Evolutionary conservation across 1,140 invertebrate genomes (phyloP).

Genomic region (Atopsyche davidsoni): DNA sequence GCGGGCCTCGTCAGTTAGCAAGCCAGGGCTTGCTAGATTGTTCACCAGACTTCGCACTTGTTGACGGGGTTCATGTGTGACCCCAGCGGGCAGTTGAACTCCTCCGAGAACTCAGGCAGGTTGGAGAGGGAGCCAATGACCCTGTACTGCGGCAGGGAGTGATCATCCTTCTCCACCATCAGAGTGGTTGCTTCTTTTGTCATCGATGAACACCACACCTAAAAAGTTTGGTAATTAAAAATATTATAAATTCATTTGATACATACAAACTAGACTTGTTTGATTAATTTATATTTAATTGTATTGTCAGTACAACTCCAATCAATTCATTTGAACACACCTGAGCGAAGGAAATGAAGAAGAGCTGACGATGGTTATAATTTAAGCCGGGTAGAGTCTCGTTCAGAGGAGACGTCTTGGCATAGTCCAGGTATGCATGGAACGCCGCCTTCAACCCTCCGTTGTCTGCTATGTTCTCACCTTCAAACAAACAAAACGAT

Average conservation of each 20-base stretch:
- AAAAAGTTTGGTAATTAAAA: constrained; percentile 27
- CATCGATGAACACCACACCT: constrained; percentile 83
- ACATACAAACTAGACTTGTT: neutral
- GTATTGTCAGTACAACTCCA: neutral
- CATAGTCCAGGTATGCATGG: constrained; percentile 72
- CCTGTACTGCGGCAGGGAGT: constrained; percentile 70
- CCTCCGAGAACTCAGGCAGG: constrained; percentile 77
- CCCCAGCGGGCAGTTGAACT: constrained; percentile 75
- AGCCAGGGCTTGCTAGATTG: neutral
- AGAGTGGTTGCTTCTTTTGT: constrained; percentile 71
- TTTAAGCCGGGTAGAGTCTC: constrained; percentile 71
- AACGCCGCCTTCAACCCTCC: constrained; percentile 87
- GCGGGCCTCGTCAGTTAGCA: no score
- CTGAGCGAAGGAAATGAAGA: constrained; percentile 90
- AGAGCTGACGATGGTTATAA: constrained; percentile 80
- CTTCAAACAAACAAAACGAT: constrained; percentile 39
- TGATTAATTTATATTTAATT: neutral
- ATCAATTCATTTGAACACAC: constrained; percentile 41
- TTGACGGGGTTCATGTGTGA: constrained; percentile 83
- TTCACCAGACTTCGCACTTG: constrained; percentile 92
- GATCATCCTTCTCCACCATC: constrained; percentile 81
- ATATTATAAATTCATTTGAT: neutral
- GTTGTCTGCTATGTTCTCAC: constrained; percentile 93
- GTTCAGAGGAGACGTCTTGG: constrained; percentile 39
- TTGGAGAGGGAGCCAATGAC: constrained; percentile 89